Evolutionary conservation across 2,888 invertebrate genomes (phyloP), one percentile per base, ranked within the genome.

Genomic region (Chydorus sphaericus): DNA sequence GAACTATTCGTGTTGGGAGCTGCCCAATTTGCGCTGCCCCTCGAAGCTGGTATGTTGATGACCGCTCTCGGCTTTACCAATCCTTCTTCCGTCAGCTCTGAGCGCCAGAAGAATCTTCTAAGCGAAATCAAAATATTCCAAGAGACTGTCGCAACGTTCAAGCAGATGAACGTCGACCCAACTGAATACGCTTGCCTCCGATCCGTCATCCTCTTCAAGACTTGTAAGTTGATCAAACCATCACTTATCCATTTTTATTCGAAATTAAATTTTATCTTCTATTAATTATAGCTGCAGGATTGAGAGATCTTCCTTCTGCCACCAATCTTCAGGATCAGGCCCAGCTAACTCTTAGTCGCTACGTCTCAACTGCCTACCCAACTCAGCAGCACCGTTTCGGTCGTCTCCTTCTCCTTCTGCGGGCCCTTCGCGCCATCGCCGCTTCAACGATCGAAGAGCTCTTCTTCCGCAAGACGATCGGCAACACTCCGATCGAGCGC

Each of bases 1-100:
- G 92, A 94, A 63, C 73, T 96, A 30, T 96, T 96, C 66, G 78
- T 94, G 0, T 73, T 97, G 48, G 85, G 86, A 1, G 81, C 84
- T 1, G 85, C 88, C 0, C 92, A 94, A 67, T 85, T 85, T 64
- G 73, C 85, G 8, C 80, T 87, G 58, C 84, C 87, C 0, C 68
- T 88, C 39, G 84, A 91, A 63, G 59, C 64, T 49, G 69, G 67
- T 3, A 67, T 71, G 4, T 65, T 73, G 37, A 74, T 88, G 59
- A 59, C 51, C 49, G 60, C 39, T 54, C 55, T 44, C 16, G 49
- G 48, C 33, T 33, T 55, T 6, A 31, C 36, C 49, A 48, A 36
- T 23, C 52, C 57, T 36, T 55, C 50, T 3, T 58, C 33, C 51
- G 57, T 48, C 48, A 59, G 57, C 54, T 49, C 48, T 6, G 57